A percentile compares a stretch with the other conserved stretches of the same genome.
Evolutionary conservation across 2,113 vertebrate genomes (phyloP).

Genomic region (Mohoua ochrocephala): DNA sequence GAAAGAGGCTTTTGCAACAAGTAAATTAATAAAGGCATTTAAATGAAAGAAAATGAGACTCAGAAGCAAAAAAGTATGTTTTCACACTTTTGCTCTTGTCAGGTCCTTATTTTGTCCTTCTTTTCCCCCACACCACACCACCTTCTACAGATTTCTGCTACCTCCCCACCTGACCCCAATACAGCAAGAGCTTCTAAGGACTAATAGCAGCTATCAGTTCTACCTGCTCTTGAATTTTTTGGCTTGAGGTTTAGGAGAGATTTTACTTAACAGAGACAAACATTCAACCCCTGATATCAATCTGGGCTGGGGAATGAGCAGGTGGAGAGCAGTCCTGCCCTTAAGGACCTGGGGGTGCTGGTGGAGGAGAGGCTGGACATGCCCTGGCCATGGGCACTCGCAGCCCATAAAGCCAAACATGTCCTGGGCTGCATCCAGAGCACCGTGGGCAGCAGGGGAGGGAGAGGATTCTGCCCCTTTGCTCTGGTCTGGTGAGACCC

Average conservation of each 20-base stretch:
- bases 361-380: not conserved
- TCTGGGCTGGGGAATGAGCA: not conserved
- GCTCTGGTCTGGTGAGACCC: not conserved
- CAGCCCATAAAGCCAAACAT: not conserved
- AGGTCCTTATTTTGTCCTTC: not conserved
- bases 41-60: not conserved
- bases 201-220: not conserved
- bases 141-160: not conserved
- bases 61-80: not conserved
- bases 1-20: not conserved
- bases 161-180: not conserved
- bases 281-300: not conserved
- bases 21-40: not conserved
- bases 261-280: not conserved
- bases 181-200: not conserved
- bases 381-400: not conserved
- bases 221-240: not conserved
- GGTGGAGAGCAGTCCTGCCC: not conserved
- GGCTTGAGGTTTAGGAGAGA: not conserved
- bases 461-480: not conserved
- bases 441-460: fast-evolving
- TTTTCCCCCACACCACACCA: not conserved
- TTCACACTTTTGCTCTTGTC: not conserved
- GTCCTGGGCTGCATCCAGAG: not conserved
- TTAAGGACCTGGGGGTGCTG: not conserved